Conservation (phyloP, 2,113 vertebrate genomes). For the Marmota monax region DNA sequence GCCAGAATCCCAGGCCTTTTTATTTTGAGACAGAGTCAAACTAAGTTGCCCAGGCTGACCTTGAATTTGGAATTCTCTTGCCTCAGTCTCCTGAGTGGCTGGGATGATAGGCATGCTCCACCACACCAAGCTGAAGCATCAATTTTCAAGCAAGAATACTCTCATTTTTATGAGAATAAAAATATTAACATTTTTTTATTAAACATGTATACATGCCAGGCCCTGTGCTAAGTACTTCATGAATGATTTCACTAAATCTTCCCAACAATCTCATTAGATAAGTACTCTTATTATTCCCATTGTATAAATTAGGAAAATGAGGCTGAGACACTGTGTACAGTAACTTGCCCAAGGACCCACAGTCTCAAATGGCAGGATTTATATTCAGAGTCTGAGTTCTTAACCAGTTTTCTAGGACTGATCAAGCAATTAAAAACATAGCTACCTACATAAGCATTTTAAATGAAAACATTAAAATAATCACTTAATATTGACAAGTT, state of each 20-base stretch:
- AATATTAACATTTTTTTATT: not conserved
- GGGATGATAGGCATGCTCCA: not conserved
- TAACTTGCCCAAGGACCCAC: not conserved
- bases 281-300: not conserved
- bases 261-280: not conserved
- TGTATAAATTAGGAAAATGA: not conserved
- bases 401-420: not conserved
- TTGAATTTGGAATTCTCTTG: not conserved
- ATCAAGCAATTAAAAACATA: not conserved
- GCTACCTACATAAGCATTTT: not conserved
- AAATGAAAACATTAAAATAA: constrained; percentile 49
- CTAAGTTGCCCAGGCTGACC: not conserved
- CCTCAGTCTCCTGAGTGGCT: not conserved
- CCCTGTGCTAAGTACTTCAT: no score
- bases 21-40: not conserved
- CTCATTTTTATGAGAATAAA: not conserved
- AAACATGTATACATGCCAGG: not conserved
- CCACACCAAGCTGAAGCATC: not conserved
- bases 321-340: not conserved
- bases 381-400: not conserved
- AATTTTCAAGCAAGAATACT: not conserved
- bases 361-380: not conserved
- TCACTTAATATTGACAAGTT: not conserved
- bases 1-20: not conserved
- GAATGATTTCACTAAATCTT: not conserved